phyloP scores from a whole-genome alignment of 2,888 invertebrate species.

The Mycogona germanica region DNA sequence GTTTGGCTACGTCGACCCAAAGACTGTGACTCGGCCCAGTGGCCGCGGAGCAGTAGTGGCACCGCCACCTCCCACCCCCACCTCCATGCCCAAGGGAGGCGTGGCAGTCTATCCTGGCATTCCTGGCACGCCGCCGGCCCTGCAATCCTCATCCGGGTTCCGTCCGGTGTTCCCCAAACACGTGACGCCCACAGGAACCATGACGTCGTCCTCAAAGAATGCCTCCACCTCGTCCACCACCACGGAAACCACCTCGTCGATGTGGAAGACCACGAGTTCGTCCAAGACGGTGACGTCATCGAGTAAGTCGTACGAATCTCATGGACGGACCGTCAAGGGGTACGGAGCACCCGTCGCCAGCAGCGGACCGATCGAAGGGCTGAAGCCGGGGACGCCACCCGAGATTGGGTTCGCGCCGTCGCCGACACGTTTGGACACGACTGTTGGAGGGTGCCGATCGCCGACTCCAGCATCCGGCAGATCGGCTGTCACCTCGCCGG shows the following conservation, averaged over 20 bases:
- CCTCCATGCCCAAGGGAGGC: slow-evolving; percentile 15
- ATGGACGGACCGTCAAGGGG: neutral
- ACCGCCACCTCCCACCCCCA: slow-evolving; percentile 14
- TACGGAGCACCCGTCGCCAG: neutral
- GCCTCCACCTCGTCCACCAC: no score
- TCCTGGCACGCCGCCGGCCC: neutral
- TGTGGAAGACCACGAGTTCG: neutral
- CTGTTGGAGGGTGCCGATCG: no score
- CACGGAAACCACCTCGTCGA: neutral
- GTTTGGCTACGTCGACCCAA: slow-evolving; percentile 32
- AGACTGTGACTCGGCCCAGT: slow-evolving; percentile 1
- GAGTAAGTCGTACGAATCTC: neutral
- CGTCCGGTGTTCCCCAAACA: slow-evolving; percentile 3
- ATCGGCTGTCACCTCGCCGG: no score
- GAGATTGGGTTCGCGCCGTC: slow-evolving; percentile 34
- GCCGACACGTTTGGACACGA: no score
- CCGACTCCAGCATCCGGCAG: no score
- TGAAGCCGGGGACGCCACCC: slow-evolving; percentile 55
- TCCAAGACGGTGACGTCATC: neutral
- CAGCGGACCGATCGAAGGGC: no score
- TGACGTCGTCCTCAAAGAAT: no score
- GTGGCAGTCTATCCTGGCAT: slow-evolving; percentile 17
- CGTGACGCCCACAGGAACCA: no score
- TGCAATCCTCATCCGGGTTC: neutral
- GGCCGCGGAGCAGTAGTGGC: slow-evolving; percentile 11